Percentiles rank a stretch among this genome's conserved stretches.
Conservation (phyloP, 2,888 invertebrate species). For the Agriopis marginaria region DNA sequence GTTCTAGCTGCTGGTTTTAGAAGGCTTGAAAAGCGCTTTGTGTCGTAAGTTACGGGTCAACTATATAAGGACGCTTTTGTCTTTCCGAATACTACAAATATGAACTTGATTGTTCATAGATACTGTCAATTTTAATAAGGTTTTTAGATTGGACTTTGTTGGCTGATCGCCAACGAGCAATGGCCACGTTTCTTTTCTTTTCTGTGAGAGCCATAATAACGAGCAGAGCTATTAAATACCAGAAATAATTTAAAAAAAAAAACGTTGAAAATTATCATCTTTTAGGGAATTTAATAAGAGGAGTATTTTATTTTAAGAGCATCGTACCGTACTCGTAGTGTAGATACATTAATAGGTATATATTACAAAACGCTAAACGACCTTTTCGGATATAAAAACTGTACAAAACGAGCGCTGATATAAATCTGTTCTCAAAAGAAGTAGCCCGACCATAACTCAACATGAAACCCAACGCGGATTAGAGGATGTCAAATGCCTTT, state of each 20-base stretch:
- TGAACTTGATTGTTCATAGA: neutral
- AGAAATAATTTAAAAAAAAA: no score
- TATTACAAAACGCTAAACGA: conserved; percentile 2
- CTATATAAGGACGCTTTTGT: neutral
- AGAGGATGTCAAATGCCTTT: conserved; percentile 27
- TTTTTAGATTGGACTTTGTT: neutral
- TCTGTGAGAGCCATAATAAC: no score
- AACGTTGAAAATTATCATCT: no score
- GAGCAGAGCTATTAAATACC: no score
- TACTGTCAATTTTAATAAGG: neutral
- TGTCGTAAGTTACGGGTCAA: neutral
- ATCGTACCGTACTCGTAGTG: neutral
- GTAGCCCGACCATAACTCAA: conserved; percentile 20
- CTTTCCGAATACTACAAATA: neutral
- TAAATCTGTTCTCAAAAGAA: conserved; percentile 25
- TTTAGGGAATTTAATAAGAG: no score
- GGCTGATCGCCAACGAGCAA: no score
- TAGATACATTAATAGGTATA: neutral
- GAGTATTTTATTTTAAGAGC: no score
- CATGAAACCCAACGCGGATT: conserved; percentile 19
- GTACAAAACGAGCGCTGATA: conserved; percentile 10
- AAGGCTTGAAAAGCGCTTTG: conserved; percentile 6
- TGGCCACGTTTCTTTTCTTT: no score
- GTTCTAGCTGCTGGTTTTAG: conserved; percentile 23
- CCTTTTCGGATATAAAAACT: conserved; percentile 2